Conservation (phyloP, 2,113 vertebrate species). For the Cephalopholis sonnerati region DNA sequence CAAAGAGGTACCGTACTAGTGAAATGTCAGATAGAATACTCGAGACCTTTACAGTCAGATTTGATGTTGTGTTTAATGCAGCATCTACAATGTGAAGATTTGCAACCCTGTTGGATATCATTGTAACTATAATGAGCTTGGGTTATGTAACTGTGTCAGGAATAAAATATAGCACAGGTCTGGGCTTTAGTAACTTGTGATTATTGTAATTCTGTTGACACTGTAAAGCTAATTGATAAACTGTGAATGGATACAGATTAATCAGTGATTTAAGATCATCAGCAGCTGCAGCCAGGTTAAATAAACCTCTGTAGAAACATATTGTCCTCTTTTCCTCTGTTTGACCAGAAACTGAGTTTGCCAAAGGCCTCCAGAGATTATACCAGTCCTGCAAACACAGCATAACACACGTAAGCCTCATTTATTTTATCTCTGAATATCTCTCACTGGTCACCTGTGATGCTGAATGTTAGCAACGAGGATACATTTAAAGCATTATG, state of each 20-base stretch:
- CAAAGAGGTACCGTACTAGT: too few relatives aligned
- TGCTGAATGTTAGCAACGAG: not conserved
- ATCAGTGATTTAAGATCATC: not conserved
- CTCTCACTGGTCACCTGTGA: not conserved
- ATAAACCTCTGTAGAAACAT: not conserved
- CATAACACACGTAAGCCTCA: slow-evolving; percentile 85
- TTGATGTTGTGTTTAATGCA: not conserved
- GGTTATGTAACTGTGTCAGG: not conserved
- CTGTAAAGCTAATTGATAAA: too few relatives aligned
- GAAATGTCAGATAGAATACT: too few relatives aligned
- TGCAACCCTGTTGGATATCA: not conserved
- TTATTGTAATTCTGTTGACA: not conserved
- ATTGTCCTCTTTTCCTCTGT: not conserved
- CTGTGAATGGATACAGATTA: not conserved
- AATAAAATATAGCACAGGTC: not conserved
- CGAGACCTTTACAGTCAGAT: too few relatives aligned
- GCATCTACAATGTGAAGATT: not conserved
- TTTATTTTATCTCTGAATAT: not conserved
- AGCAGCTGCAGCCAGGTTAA: not conserved
- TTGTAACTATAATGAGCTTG: not conserved
- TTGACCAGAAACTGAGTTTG: slow-evolving; percentile 91
- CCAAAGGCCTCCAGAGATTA: slow-evolving; percentile 93
- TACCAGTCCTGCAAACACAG: slow-evolving; percentile 91
- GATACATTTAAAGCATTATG: not conserved
- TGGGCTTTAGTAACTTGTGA: not conserved